These are phyloP conservation scores for Eilema sororculum DNA, from an alignment of 2,888 invertebrate genomes.

Conservation along the genomic window DNA sequence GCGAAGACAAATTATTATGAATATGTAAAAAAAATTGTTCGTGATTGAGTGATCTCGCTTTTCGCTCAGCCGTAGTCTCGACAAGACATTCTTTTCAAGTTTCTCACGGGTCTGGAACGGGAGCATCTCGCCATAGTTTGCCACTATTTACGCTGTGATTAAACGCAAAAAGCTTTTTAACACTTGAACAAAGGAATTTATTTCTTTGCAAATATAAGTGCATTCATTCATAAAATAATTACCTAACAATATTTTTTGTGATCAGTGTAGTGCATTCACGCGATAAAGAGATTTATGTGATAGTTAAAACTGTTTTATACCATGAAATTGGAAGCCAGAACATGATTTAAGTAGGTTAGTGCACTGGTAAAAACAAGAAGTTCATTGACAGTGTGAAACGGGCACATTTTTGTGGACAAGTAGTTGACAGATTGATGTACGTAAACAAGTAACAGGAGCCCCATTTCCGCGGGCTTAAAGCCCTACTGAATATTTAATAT, in stretches of 20 bases:
- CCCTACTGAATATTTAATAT: not conserved
- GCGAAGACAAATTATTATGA: conserved; percentile 43
- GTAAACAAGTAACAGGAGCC: conserved; percentile 12
- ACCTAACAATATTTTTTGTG: not conserved
- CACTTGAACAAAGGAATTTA: conserved; percentile 24
- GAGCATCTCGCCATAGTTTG: conserved; percentile 37
- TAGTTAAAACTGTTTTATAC: not conserved
- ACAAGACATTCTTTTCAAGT: conserved; percentile 57
- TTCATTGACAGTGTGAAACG: conserved; percentile 43
- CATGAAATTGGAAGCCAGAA: conserved; percentile 26
- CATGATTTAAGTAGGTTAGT: conserved; percentile 20
- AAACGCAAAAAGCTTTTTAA: conserved; percentile 18
- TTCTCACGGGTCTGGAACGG: conserved; percentile 53
- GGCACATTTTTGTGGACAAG: conserved; percentile 30
- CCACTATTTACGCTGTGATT: conserved; percentile 29
- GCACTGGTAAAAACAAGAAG: conserved; percentile 34
- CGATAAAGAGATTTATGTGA: too few species aligned
- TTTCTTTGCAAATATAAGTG: conserved; percentile 24
- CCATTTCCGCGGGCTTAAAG: not conserved
- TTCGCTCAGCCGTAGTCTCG: conserved; percentile 64
- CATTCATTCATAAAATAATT: conserved; percentile 5
- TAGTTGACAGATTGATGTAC: conserved; percentile 31
- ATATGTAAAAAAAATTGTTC: conserved; percentile 19
- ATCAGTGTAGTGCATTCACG: not conserved
- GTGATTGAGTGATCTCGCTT: conserved; percentile 72